A percentile compares a stretch with the other conserved stretches of the same genome.
phyloP scores from a whole-genome alignment of 64 coral and sea anemone species.

The Acropora tenuis region DNA sequence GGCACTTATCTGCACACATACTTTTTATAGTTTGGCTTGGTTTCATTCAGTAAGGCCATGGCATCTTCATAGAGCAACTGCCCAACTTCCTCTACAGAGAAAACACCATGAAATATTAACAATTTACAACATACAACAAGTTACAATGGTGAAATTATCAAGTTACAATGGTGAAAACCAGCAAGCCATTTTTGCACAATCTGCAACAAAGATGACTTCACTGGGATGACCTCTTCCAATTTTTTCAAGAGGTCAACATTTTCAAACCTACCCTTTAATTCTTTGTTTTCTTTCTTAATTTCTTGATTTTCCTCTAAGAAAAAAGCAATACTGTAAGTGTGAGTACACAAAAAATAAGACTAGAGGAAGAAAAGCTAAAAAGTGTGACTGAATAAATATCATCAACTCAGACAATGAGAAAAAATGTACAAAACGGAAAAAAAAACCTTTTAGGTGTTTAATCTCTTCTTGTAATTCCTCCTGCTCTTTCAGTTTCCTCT shows the following conservation, averaged over 20 bases:
- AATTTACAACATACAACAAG: background rate
- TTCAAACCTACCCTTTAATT: slow-evolving; percentile 76
- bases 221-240: no score
- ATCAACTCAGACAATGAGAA: no score
- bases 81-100: slow-evolving; percentile 77
- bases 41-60: slow-evolving; percentile 73
- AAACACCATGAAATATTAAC: background rate
- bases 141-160: no score
- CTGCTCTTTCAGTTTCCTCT: slow-evolving; percentile 1
- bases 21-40: slow-evolving; percentile 89
- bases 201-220: no score
- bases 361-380: no score
- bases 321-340: background rate
- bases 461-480: slow-evolving; percentile 54
- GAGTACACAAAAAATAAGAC: no score
- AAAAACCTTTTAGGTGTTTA: slow-evolving; percentile 45
- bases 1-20: slow-evolving; percentile 32
- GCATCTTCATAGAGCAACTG: slow-evolving; percentile 86
- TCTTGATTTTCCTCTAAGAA: slow-evolving; percentile 85
- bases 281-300: slow-evolving; percentile 77
- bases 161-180: no score
- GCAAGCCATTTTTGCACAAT: no score
- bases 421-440: no score
- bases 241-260: no score
- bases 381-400: no score